phyloP scores from a whole-genome alignment of 2,888 invertebrate species.

The Tipula helvola region DNA sequence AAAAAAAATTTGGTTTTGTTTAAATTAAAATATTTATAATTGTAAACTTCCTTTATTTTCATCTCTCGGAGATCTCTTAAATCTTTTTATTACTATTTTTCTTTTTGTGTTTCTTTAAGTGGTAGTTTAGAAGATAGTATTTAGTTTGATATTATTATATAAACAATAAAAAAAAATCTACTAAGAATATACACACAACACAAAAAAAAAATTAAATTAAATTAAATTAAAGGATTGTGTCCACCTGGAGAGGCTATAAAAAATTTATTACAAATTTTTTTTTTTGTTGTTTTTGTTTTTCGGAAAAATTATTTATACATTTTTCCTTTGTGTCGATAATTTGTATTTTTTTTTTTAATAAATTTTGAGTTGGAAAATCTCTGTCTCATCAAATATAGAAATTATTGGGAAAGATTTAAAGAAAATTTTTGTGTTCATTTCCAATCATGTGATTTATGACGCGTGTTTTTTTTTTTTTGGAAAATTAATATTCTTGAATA shows the following conservation, averaged over 20 bases:
- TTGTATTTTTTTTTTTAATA: not conserved
- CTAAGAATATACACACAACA: not conserved
- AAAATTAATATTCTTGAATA: not conserved
- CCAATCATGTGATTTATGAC: not conserved
- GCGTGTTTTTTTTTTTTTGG: not conserved
- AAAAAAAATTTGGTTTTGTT: not conserved
- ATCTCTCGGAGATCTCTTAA: not conserved
- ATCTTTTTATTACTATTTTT: constrained; percentile 4
- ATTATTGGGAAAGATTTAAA: not conserved
- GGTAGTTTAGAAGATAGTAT: not conserved
- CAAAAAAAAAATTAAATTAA: not conserved
- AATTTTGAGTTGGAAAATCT: not conserved
- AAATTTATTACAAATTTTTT: not conserved
- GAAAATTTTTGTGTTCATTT: not conserved
- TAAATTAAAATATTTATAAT: not conserved
- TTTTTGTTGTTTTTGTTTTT: not conserved
- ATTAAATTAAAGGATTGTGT: not conserved
- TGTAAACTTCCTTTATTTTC: constrained; percentile 4
- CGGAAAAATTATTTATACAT: not conserved
- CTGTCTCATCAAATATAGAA: not conserved
- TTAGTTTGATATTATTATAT: not conserved
- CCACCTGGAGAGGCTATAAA: not conserved
- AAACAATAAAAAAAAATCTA: not conserved
- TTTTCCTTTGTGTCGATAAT: not conserved
- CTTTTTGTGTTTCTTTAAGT: not conserved